phyloP scores from a whole-genome alignment of 2,797 vertebrate species.

The Phylloscopus collybita region DNA sequence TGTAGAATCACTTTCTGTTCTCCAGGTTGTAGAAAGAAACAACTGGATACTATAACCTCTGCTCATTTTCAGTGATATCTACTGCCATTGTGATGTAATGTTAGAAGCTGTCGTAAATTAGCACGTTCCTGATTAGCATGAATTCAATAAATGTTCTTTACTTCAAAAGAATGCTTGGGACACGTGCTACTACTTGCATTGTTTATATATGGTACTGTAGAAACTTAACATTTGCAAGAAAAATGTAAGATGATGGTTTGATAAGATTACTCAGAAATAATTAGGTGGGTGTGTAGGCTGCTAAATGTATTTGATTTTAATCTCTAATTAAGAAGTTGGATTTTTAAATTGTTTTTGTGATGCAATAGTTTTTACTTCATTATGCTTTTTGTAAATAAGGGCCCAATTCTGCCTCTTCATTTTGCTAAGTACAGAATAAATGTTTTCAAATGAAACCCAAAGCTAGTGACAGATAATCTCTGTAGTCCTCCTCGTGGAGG shows the following conservation, averaged over 20 bases:
- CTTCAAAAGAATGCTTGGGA: slow-evolving; percentile 60
- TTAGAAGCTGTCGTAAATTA: slow-evolving; percentile 47
- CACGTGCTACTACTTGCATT: slow-evolving; percentile 61
- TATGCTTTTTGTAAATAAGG: slow-evolving; percentile 46
- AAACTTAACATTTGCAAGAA: slow-evolving; percentile 67
- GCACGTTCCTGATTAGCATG: slow-evolving; percentile 28
- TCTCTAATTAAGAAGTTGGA: slow-evolving; percentile 72
- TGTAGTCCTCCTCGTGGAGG: neutral
- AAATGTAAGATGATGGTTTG: slow-evolving; percentile 60
- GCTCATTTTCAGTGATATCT: slow-evolving; percentile 14
- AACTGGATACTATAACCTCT: neutral
- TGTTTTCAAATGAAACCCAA: neutral
- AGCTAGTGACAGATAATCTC: neutral
- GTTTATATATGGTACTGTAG: slow-evolving; percentile 61
- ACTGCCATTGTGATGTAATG: slow-evolving; percentile 26
- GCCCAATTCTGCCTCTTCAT: neutral
- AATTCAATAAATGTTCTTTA: slow-evolving; percentile 52
- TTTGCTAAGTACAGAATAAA: neutral
- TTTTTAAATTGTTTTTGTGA: slow-evolving; percentile 68
- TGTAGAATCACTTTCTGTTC: neutral
- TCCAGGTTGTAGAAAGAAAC: neutral
- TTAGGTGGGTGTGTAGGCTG: slow-evolving; percentile 66
- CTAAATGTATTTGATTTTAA: slow-evolving; percentile 73
- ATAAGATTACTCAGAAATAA: slow-evolving; percentile 73
- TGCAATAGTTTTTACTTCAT: slow-evolving; percentile 65